Percentiles rank a stretch among this genome's conserved stretches.
Conservation (phyloP, 2,113 vertebrate species). For the Sialia sialis region DNA sequence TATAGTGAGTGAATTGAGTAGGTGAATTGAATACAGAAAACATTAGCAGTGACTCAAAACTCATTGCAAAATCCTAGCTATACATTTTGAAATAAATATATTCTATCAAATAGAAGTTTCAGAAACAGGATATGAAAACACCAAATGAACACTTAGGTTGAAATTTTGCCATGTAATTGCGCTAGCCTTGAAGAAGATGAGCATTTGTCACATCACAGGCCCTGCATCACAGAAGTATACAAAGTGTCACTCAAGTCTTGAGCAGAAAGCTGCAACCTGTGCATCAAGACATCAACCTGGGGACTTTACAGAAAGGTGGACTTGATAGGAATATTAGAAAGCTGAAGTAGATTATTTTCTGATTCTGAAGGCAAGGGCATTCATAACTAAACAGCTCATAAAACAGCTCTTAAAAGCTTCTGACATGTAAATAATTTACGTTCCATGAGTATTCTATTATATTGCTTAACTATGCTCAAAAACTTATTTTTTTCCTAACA, state of each 20-base stretch:
- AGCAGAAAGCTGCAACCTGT: background rate
- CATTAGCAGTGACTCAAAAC: background rate
- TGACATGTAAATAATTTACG: background rate
- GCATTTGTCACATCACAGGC: background rate
- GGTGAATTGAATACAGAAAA: background rate
- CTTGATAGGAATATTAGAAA: background rate
- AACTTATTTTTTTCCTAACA: background rate
- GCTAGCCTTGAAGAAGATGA: background rate
- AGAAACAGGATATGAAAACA: background rate
- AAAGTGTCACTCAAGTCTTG: background rate
- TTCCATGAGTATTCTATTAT: background rate
- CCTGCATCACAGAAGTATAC: accelerated
- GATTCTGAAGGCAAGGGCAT: background rate
- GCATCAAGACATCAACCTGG: background rate
- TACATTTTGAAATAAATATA: background rate
- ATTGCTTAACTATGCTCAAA: background rate
- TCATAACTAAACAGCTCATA: background rate
- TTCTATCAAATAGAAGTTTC: background rate
- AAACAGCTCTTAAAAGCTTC: background rate
- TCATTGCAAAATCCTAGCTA: background rate
- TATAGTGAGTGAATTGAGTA: background rate
- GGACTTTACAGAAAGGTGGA: background rate
- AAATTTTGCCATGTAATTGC: background rate
- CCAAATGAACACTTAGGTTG: background rate
- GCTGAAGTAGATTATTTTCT: background rate